A percentile compares a stretch with the other conserved stretches of the same genome.
These are phyloP conservation scores for Dicranocentrus wangi DNA, from an alignment of 2,888 invertebrate species.

Conservation along the genomic window DNA sequence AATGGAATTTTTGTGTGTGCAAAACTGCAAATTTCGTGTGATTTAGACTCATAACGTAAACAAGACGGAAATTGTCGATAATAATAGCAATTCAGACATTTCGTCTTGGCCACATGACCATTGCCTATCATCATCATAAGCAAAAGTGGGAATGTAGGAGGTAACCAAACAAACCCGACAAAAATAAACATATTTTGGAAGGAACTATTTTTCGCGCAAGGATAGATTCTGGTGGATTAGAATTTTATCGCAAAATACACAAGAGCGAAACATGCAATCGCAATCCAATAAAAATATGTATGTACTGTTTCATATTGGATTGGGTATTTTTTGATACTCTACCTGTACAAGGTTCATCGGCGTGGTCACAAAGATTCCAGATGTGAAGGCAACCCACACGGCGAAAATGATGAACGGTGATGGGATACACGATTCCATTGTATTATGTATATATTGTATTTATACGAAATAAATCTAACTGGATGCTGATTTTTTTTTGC, in stretches of 20 bases:
- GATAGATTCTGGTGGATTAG: too few species aligned
- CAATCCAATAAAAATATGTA: neutral
- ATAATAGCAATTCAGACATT: too few species aligned
- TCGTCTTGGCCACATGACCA: too few species aligned
- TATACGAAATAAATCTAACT: neutral
- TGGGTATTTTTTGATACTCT: neutral
- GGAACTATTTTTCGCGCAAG: too few species aligned
- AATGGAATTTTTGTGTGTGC: neutral
- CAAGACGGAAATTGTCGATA: too few species aligned
- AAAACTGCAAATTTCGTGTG: too few species aligned
- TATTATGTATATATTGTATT: neutral
- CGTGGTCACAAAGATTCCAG: conserved; percentile 37
- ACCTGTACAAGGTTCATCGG: conserved; percentile 46
- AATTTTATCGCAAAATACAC: neutral
- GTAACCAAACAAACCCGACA: conserved; percentile 1
- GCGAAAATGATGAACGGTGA: conserved; percentile 51
- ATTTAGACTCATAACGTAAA: too few species aligned
- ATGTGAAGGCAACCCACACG: conserved; percentile 54
- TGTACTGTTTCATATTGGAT: neutral
- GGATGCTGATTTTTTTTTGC: neutral
- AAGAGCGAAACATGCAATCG: neutral
- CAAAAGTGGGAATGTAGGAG: neutral
- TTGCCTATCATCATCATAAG: too few species aligned
- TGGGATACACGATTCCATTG: conserved; percentile 10
- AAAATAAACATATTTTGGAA: neutral